These are phyloP conservation scores for Pomatostomus ruficeps DNA, from an alignment of 2,113 vertebrate species.

Conservation along the genomic window DNA sequence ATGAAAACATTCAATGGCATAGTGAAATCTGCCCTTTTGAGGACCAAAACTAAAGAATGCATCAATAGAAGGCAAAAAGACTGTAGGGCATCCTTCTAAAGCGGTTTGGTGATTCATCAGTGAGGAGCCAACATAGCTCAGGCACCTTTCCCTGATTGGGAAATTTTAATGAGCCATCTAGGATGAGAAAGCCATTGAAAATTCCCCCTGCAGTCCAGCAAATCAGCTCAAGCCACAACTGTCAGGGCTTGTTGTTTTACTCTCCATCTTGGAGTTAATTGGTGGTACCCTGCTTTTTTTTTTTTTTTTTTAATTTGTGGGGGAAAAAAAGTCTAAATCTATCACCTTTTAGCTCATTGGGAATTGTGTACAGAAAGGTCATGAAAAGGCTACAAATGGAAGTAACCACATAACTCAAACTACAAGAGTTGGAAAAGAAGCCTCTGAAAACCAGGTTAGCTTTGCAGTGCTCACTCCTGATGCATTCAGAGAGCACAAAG, in stretches of 20 bases:
- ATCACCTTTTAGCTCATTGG: constrained; percentile 15
- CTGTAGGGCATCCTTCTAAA: neutral
- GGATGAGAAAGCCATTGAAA: constrained; percentile 42
- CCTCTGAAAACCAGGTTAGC: constrained; percentile 49
- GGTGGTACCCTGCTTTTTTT: neutral
- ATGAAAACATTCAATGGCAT: constrained; percentile 14
- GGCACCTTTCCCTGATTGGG: constrained; percentile 45
- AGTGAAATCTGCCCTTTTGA: constrained; percentile 35
- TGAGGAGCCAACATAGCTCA: neutral
- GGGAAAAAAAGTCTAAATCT: neutral
- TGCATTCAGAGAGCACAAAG: constrained; percentile 42
- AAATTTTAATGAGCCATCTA: constrained; percentile 62
- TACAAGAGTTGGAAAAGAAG: constrained; percentile 32
- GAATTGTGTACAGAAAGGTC: constrained; percentile 46
- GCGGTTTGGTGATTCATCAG: constrained; percentile 26
- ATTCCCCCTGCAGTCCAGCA: constrained; percentile 1
- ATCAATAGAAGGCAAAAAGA: constrained; percentile 34
- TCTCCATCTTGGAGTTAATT: constrained; percentile 39
- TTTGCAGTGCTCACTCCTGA: constrained; percentile 48
- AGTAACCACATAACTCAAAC: constrained; percentile 51
- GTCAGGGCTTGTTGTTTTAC: constrained; percentile 41
- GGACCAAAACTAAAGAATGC: constrained; percentile 26
- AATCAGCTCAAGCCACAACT: constrained; percentile 34
- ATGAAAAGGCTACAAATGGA: constrained; percentile 47
- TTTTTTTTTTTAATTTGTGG: neutral